phyloP scores from a whole-genome alignment of 1,140 invertebrate genomes.

The Hylyphantes graminicola region DNA sequence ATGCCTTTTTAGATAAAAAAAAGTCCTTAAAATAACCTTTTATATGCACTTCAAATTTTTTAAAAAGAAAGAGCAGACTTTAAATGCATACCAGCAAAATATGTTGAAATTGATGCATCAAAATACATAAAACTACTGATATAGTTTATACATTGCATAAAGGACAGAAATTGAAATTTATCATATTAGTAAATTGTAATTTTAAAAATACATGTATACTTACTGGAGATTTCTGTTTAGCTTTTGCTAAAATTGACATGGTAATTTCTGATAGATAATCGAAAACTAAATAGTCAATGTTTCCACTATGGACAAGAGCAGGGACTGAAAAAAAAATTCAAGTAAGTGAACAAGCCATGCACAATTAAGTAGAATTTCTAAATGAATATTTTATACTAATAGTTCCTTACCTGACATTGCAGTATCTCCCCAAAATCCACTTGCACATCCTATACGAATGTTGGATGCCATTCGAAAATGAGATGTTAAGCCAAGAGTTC shows the following conservation, averaged over 20 bases:
- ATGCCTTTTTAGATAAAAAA: no score
- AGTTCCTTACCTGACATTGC: constrained; percentile 68
- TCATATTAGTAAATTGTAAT: no score
- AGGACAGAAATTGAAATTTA: no score
- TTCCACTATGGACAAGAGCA: constrained; percentile 70
- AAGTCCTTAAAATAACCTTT: no score
- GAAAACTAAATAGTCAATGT: constrained; percentile 71
- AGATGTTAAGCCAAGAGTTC: neutral
- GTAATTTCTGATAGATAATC: constrained; percentile 74
- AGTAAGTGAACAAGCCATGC: neutral
- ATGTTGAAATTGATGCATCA: no score
- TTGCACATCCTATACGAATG: constrained; percentile 71
- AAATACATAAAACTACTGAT: no score
- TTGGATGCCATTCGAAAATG: constrained; percentile 56
- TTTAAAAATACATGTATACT: neutral
- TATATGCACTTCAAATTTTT: neutral
- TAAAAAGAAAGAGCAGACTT: neutral
- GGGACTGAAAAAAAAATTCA: constrained; percentile 66
- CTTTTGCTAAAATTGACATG: constrained; percentile 66
- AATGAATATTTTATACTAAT: neutral
- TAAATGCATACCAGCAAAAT: no score
- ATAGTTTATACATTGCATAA: no score
- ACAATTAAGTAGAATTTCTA: neutral
- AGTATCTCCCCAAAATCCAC: constrained; percentile 74
- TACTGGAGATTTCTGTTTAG: constrained; percentile 58